phyloP scores from a whole-genome alignment of 2,797 vertebrate species.

The Urocyon cinereoargenteus region DNA sequence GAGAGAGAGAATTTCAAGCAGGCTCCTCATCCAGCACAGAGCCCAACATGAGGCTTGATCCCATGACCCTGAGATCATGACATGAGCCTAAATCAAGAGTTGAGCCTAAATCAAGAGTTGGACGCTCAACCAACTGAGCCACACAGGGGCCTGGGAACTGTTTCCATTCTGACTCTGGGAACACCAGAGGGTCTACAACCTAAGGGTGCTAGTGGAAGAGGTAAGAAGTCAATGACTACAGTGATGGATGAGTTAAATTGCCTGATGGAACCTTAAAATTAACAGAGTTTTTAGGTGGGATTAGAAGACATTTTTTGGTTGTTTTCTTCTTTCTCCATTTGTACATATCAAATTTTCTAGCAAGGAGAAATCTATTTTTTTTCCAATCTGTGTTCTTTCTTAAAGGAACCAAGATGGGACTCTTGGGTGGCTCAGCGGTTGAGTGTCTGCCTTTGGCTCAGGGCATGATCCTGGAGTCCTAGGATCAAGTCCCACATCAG shows the following conservation, averaged over 20 bases:
- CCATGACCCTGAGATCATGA: not conserved
- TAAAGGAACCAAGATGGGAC: not conserved
- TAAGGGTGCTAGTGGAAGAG: not conserved
- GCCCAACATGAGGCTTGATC: not conserved
- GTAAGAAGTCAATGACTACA: not conserved
- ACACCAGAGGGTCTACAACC: not conserved
- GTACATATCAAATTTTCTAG: not conserved
- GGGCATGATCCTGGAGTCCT: too few species aligned
- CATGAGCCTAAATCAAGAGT: not conserved
- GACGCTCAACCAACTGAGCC: too few species aligned
- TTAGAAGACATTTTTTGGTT: not conserved
- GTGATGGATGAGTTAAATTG: not conserved
- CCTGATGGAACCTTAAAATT: not conserved
- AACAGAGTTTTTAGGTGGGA: not conserved
- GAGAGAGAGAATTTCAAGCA: not conserved
- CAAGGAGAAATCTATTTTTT: conserved; percentile 29
- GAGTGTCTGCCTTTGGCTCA: too few species aligned
- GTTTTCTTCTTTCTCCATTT: not conserved
- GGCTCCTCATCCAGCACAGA: not conserved
- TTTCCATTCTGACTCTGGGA: not conserved
- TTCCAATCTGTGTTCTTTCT: not conserved
- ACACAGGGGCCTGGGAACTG: not conserved
- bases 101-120: not conserved
- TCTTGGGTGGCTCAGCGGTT: too few species aligned
- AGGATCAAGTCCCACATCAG: too few species aligned